Conservation (phyloP, 2,797 vertebrate genomes). For the Manis pentadactyla region DNA sequence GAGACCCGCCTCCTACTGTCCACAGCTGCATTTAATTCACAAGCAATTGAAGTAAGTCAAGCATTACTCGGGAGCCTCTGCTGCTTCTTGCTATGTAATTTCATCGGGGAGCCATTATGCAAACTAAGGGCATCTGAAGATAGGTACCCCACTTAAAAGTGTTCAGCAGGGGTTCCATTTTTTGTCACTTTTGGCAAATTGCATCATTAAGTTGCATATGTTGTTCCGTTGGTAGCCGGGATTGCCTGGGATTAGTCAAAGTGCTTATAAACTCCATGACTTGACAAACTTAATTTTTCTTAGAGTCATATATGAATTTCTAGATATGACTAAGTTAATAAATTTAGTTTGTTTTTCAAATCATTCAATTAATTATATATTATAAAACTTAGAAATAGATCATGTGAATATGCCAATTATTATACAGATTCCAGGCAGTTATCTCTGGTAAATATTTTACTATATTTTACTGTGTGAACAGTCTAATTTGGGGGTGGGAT, state of each 20-base stretch:
- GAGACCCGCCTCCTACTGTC: constrained; percentile 75
- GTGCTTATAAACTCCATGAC: constrained; percentile 54
- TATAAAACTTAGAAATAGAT: constrained; percentile 10
- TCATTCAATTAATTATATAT: background rate
- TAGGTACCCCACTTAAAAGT: constrained; percentile 79
- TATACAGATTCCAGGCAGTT: background rate
- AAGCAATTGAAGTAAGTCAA: constrained; percentile 82
- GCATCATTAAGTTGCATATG: constrained; percentile 83
- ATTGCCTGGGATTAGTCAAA: constrained; percentile 74
- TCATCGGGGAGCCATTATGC: constrained; percentile 79
- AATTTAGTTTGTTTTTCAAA: background rate
- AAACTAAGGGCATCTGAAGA: constrained; percentile 80
- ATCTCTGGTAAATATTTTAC: background rate
- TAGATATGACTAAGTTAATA: background rate
- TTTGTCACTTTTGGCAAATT: constrained; percentile 81
- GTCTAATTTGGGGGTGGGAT: background rate
- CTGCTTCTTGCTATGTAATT: constrained; percentile 71
- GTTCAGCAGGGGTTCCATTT: constrained; percentile 81
- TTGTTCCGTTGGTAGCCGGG: constrained; percentile 71
- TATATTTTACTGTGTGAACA: background rate
- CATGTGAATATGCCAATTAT: background rate
- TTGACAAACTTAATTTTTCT: constrained; percentile 56
- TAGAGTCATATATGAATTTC: constrained; percentile 30
- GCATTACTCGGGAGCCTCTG: constrained; percentile 75
- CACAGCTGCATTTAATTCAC: constrained; percentile 84